Evolutionary conservation across 2,888 invertebrate genomes (phyloP), one percentile per base, ranked within the genome.

Genomic region (Colletes collaris): DNA sequence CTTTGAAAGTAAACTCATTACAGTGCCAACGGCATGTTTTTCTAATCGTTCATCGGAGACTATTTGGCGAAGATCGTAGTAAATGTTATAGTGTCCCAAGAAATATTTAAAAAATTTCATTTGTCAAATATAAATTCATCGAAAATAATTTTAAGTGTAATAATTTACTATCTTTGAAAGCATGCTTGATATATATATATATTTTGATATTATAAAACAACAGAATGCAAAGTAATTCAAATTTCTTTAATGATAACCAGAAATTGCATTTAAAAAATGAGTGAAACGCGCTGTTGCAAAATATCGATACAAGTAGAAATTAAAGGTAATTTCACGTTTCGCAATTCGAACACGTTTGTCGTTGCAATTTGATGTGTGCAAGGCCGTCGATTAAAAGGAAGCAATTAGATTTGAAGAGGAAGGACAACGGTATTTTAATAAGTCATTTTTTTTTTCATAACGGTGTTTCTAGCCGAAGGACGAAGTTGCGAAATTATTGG

Each of bases 401-500:
- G 73, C 52, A 76, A 77, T 82, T 77, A 77, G 58, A 72, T 67
- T 74, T 60, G 68, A 76, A 76, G 50, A 73, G 77, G 74, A 77
- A 78, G 77, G 67, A 76, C 68, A 10, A 81, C 71, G 68, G 81
- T 75, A 53, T 60, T 65, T 63, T 49, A 77, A 71, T 68, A 49
- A 76, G 80, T 74, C 56, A 40, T 59, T 82, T 79, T 71, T 62
- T 16, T 69, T 58, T 2, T 56, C 65, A 56, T 77, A 86, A 84
- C 74, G 62, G 76, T 70, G 56, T 59, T 62, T 68, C 44, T 11
- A 10, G 44, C 52, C 67, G 79, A 86, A 84, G 85, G 86, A 65
- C 79, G 11, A 70, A 50, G 50, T 86, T 77, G 70, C 64, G 78
- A 84, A 85, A 86, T 81, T 78, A 74, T 76, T 68, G 35, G 71